Evolutionary conservation across 2,113 vertebrate genomes (phyloP), one percentile per base, ranked within the genome.

Genomic region (Channa maculata): DNA sequence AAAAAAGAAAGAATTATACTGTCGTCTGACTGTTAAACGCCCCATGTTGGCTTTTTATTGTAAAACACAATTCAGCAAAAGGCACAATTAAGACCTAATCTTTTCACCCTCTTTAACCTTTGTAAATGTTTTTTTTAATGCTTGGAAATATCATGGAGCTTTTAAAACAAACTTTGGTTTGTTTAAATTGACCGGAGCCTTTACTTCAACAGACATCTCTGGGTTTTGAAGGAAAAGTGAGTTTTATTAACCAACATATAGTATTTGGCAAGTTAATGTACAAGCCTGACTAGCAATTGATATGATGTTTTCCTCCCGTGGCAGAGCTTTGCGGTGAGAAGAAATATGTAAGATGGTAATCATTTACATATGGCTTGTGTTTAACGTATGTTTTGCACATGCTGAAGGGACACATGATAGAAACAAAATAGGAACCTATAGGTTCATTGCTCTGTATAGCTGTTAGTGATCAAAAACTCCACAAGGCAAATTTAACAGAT

Each of bases 31-130:
- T 24, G 24, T 24, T 24, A 24, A 12, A 54, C 48, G 69, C 24
- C 24, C 24, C 24, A 24, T 24, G 24, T 24, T 62, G 69, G 69
- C 50, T 43, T 50, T 38, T 50, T 10, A 48, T 14, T 36, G 13
- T 24, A 24, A 60, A 54, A 66, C n/a, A 54, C 2, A 5, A 49
- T 10, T 41, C 4, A 5, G 11, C 15, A 75, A 7, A 55, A 43
- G 44, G 14, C 13, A 38, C 24, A 48, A 43, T 54, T 9, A 13
- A 52, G 37, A 24, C 15, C 5, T 9, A 12, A 73, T 68, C 38
- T 77, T 62, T 41, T 39, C 45, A 65, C 75, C 62, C 41, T 33
- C 4, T 45, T 66, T 50, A 65, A 57, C 53, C 34, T 63, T 63
- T 55, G 12, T 11, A 49, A 44, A 1, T 11, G 14, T 58, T 14